These are phyloP conservation scores for Aradophagus sp. DNA, from an alignment of 1,140 invertebrate species.

Conservation along the genomic window DNA sequence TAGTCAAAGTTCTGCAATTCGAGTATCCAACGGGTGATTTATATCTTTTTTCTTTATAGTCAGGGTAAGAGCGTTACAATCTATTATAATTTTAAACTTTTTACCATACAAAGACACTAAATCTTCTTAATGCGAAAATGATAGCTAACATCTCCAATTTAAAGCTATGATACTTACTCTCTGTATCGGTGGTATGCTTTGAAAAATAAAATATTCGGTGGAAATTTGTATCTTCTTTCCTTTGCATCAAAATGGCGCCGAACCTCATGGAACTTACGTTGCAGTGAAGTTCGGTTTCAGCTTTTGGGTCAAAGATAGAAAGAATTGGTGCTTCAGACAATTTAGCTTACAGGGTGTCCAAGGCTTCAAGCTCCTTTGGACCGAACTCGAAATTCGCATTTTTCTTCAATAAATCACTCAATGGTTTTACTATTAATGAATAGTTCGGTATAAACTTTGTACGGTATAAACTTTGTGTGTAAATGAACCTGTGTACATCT, in stretches of 20 bases:
- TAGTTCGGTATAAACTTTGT: constrained; percentile 2
- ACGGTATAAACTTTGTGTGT: constrained; percentile 9
- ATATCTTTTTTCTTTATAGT: constrained; percentile 63
- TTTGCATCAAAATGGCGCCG: constrained; percentile 52
- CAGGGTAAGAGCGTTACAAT: constrained; percentile 64
- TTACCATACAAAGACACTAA: constrained; percentile 67
- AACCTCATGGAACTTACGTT: constrained; percentile 57
- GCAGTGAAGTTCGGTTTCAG: constrained; percentile 59
- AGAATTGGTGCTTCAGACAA: constrained; percentile 24
- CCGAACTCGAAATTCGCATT: constrained; percentile 15
- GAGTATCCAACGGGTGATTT: constrained; percentile 62
- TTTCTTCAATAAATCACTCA: constrained; percentile 16
- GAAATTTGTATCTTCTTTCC: constrained; percentile 6
- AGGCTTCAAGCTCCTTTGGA: constrained; percentile 1
- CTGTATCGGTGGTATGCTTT: constrained; percentile 14
- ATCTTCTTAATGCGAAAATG: constrained; percentile 69
- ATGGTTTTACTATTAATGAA: constrained; percentile 9
- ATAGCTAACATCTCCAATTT: constrained; percentile 42
- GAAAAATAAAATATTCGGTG: constrained; percentile 54
- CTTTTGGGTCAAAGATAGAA: constrained; percentile 27
- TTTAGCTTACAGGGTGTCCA: constrained; percentile 13
- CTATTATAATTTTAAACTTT: constrained; percentile 71
- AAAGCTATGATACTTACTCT: constrained; percentile 43
- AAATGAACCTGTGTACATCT: constrained; percentile 25
- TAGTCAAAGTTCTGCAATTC: constrained; percentile 49